Base-by-base conservation (phyloP, 2,797 vertebrate species). In the Melanogrammus aeglefinus region DNA sequence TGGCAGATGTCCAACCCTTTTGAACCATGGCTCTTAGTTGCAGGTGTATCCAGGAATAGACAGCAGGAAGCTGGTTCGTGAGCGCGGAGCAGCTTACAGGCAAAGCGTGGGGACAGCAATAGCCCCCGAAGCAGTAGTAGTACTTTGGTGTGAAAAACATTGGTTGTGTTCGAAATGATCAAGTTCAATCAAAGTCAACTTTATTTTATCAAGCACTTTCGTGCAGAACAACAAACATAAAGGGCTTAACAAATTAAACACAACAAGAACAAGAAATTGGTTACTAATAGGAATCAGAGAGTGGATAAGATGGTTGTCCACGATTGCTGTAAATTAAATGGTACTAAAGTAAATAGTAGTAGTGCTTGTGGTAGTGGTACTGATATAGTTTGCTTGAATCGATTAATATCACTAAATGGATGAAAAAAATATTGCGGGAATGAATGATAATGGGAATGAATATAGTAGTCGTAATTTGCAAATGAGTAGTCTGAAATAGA, bases 11-110 rank as follows among this genome's bases (percentile, higher is more conserved):
- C 24, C n/a, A 72, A 72, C 13, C 14, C 70, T 72, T 72, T 33
- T 35, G 70, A 72, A 72, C 29, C 70, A 35, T 33, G 70, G 70
- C 70, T 72, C 29, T 16, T 16, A 6, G 70, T 35, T 31, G 29
- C 70, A 72, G 70, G 70, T 72, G 31, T 21, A 72, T 72, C 70
- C 70, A 72, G 70, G 31, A 72, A 72, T 72, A 72, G 70, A 72
- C 70, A 72, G 70, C 70, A 72, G 70, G 31, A 35, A 72, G 31
- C 2, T 16, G 70, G 3, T 18, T 35, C 13, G 13, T 7, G 70
- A 29, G 13, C 16, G 9, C 24, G 14, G 4, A 0, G 57, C n/a
- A n/a, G 6, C 57, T 63, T 12, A 18, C 47, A 51, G 57, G 57
- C 57, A 63, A 13, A 27, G 69, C 14, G 27, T 16, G 4, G 31